These are phyloP conservation scores for Drosophila subobscura DNA, from an alignment of 1,140 invertebrate genomes.

Conservation along the genomic window DNA sequence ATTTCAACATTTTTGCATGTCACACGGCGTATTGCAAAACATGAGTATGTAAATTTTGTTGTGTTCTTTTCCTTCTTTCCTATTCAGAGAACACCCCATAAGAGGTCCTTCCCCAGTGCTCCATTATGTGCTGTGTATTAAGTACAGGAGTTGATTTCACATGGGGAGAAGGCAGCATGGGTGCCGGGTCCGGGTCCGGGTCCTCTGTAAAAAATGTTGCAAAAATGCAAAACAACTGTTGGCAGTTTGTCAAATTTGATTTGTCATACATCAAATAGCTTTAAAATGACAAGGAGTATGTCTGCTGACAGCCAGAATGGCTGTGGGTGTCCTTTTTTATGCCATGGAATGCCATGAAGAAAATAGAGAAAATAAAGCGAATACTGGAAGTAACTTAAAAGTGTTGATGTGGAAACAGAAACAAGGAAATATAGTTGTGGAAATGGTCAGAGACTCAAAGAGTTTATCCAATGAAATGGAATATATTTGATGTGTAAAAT, in stretches of 20 bases:
- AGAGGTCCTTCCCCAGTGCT: conserved; percentile 15
- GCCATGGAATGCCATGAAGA: conserved; percentile 11
- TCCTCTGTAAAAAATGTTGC: conserved; percentile 66
- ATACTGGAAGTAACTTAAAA: conserved; percentile 24
- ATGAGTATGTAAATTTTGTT: conserved; percentile 75
- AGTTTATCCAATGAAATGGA: conserved; percentile 22
- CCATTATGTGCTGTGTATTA: conserved; percentile 65
- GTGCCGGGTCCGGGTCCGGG: conserved; percentile 12
- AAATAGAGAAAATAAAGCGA: conserved; percentile 5
- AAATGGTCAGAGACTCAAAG: neutral
- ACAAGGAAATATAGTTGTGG: conserved; percentile 9
- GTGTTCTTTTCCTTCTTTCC: conserved; percentile 8
- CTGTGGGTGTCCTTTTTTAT: conserved; percentile 14
- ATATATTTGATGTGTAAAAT: neutral
- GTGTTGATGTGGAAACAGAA: conserved; percentile 39
- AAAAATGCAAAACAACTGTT: conserved; percentile 80
- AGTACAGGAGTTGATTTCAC: conserved; percentile 72
- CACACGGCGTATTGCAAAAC: conserved; percentile 63
- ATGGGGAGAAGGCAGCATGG: conserved; percentile 31
- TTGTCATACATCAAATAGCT: conserved; percentile 80
- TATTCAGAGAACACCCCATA: neutral
- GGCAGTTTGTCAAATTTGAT: conserved; percentile 82
- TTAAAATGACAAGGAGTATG: conserved; percentile 70
- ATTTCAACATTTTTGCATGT: conserved; percentile 63
- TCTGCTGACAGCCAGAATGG: conserved; percentile 35